Conservation (phyloP, 1,140 invertebrate species). For the Leucophenga varia region DNA sequence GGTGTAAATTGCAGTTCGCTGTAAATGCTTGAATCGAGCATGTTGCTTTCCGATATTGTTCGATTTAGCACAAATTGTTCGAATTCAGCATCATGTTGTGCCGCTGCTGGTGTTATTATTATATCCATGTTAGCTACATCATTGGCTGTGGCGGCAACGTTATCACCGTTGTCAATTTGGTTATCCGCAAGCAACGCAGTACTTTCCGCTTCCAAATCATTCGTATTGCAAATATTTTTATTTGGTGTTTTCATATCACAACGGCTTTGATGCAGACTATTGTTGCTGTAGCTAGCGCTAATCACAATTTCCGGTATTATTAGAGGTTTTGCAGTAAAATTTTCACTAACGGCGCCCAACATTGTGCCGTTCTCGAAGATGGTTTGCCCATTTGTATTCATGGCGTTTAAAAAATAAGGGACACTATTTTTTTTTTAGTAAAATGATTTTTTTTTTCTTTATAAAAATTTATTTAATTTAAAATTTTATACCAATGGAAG, state of each 20-base stretch:
- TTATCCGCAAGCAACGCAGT: conserved; percentile 19
- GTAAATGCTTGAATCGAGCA: conserved; percentile 39
- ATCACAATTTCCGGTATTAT: conserved; percentile 45
- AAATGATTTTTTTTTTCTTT: too few species aligned
- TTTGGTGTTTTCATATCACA: conserved; percentile 10
- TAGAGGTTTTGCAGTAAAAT: conserved; percentile 9
- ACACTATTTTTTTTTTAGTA: conserved; percentile 3
- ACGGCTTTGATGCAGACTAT: conserved; percentile 26
- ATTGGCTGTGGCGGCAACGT: background rate
- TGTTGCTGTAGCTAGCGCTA: conserved; percentile 31
- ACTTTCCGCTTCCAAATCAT: conserved; percentile 21
- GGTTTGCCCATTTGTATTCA: conserved; percentile 18
- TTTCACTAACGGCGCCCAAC: conserved; percentile 31
- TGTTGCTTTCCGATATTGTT: conserved; percentile 40
- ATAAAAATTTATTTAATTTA: too few species aligned
- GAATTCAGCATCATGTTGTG: conserved; percentile 24
- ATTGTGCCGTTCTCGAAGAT: conserved; percentile 48
- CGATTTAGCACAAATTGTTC: conserved; percentile 40
- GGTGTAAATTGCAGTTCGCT: conserved; percentile 34
- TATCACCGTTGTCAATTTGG: conserved; percentile 6
- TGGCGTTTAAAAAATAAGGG: background rate
- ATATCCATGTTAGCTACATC: background rate
- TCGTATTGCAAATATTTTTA: too few species aligned
- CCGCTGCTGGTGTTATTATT: background rate
- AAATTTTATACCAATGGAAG: too few species aligned